phyloP scores from a whole-genome alignment of 1,140 invertebrate genomes.

The Rhagoletis zephyria region DNA sequence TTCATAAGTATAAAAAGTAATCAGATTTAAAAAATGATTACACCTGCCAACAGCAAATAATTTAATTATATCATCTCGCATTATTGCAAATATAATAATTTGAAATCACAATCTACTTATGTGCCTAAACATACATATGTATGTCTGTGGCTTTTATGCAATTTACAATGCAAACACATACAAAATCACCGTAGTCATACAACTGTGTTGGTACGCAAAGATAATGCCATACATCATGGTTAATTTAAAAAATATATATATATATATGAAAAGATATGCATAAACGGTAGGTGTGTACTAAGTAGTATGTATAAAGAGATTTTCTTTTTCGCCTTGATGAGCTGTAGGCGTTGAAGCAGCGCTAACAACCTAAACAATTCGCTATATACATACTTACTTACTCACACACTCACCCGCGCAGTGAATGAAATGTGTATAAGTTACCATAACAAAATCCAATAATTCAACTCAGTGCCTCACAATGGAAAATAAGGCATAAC shows the following conservation, averaged over 20 bases:
- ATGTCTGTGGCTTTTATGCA: background rate
- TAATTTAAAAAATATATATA: background rate
- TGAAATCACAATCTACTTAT: background rate
- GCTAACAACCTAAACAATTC: background rate
- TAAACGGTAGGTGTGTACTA: background rate
- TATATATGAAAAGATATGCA: background rate
- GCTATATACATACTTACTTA: background rate
- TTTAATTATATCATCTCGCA: background rate
- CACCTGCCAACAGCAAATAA: background rate
- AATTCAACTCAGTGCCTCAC: background rate
- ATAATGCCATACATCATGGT: background rate
- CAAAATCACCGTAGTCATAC: background rate
- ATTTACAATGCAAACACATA: slow-evolving; percentile 3
- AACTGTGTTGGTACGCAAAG: background rate
- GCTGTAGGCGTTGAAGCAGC: background rate
- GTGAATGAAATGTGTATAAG: background rate
- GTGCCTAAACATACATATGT: background rate
- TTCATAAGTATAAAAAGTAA: background rate
- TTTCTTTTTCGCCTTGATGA: background rate
- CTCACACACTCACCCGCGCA: background rate
- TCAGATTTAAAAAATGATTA: background rate
- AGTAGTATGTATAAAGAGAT: background rate
- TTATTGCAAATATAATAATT: background rate
- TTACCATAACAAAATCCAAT: background rate
- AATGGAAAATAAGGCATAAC: background rate